Base-by-base conservation (phyloP, 2,113 vertebrate genomes). In the Thryonomys swinderianus region DNA sequence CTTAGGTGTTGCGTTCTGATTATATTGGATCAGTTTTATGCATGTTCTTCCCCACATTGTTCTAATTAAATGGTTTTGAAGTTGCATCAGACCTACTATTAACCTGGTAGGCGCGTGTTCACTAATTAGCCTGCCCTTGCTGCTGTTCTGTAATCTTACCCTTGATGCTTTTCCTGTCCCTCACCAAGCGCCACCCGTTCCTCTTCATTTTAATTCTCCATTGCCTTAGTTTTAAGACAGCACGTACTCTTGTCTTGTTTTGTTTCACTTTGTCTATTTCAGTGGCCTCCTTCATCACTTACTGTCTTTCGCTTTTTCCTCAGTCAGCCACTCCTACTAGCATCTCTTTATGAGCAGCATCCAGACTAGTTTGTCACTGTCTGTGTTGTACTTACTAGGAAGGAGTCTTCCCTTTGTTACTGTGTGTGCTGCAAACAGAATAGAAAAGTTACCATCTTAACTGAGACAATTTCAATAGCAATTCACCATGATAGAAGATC, bases 191-290 rank as follows among this genome's bases (percentile, higher is more conserved):
- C 62, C 59, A 71, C 34, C 4, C n/a, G 57, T 5, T 10, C 21
- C 10, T 7, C 7, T 91, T 66, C 57, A 25, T 37, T 88, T 84
- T 71, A 55, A 93, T 89, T 91, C 2, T 82, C 61, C 69, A 2
- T 42, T n/a, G 21, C 71, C 16, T 81, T 88, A 37, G 4, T 51
- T 94, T 94, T 64, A 30, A 90, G 17, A 13, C 87, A 57, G 3
- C 37, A 37, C 27, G 0, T 66, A 87, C 23, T 79, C 55, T 86
- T 40, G 7, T 80, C 92, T 61, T 74, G 18, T 61, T 93, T 85
- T 83, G 14, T 87, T 92, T 96, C 37, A 17, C 23, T 93, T 74
- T 62, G 6, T 85, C 42, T 96, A 21, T 61, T 74, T 73, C 53
- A 69, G 1, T 83, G 55, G 91, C 7, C 20, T 61, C 25, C 85